A percentile compares a stretch with the other conserved stretches of the same genome.
These are phyloP conservation scores for Aricia agestis DNA, from an alignment of 1,140 invertebrate genomes.

Conservation along the genomic window DNA sequence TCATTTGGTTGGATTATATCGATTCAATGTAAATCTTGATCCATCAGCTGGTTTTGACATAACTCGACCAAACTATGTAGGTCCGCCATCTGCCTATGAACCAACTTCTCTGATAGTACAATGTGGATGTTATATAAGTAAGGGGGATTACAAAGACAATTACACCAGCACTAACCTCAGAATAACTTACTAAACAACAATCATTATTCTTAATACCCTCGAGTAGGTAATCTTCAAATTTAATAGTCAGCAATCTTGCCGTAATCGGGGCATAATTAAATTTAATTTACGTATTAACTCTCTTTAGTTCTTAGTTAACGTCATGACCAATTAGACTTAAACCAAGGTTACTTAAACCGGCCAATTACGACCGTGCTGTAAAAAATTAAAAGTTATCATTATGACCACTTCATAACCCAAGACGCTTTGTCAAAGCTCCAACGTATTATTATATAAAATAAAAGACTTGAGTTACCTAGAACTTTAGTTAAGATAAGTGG, in stretches of 20 bases:
- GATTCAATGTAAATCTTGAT: too few relatives aligned
- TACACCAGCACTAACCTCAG: not conserved
- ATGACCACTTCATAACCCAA: slow-evolving; percentile 48
- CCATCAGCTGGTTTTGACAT: too few relatives aligned
- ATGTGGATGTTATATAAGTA: too few relatives aligned
- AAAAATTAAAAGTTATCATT: slow-evolving; percentile 26
- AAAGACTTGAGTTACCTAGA: too few relatives aligned
- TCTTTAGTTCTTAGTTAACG: slow-evolving; percentile 15
- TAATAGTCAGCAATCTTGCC: not conserved
- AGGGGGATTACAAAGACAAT: too few relatives aligned
- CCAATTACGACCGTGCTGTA: slow-evolving; percentile 25
- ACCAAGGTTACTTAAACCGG: slow-evolving; percentile 29
- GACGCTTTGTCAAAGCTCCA: slow-evolving; percentile 49
- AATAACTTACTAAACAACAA: not conserved
- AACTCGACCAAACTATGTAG: too few relatives aligned
- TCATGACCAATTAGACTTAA: slow-evolving; percentile 18
- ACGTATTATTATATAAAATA: too few relatives aligned
- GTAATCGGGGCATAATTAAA: not conserved
- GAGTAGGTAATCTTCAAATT: not conserved
- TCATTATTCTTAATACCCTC: not conserved
- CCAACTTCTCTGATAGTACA: too few relatives aligned
- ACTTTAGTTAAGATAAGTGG: too few relatives aligned
- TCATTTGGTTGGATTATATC: too few relatives aligned
- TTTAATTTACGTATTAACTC: slow-evolving; percentile 1
- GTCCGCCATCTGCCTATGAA: too few relatives aligned